Base-by-base conservation (phyloP, 2,797 vertebrate species). In the Emydoidea blandingii region DNA sequence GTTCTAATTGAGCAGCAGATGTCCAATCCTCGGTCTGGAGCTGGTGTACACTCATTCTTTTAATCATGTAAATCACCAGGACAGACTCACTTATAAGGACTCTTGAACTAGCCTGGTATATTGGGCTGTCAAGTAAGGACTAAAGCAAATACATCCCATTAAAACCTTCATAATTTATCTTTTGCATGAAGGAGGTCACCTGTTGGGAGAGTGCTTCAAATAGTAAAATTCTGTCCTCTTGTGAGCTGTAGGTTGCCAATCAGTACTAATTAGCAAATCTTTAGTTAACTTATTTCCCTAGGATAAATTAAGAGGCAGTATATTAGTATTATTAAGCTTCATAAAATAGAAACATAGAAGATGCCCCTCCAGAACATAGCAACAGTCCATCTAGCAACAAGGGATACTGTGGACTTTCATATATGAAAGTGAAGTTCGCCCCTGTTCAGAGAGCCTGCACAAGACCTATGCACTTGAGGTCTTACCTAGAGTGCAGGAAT, bases 181-280 rank as follows among this genome's bases (percentile, higher is more conserved):
- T 93, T 95, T 90, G 92, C 91, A 93, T 79, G 65, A 92, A 94
- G 97, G 94, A 94, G 92, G 95, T 94, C 95, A 98, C 96, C 96
- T 97, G 90, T 94, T 10, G 68, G 87, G 92, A 95, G 87, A 87
- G 88, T 89, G 93, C 78, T 89, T 91, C 31, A 87, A 95, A 94
- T 96, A 74, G 53, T 37, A 92, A 16, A 91, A 88, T 31, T 88
- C 93, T 87, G 82, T 25, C 89, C 78, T 89, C 87, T 95, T 74
- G 50, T 93, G 97, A 97, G 88, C 92, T 90, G 93, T 94, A 94
- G 97, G 95, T 82, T 86, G 94, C 95, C 97, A 97, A 98, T 97
- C 97, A 98, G 90, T 53, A 92, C 96, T 97, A 95, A 98, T 97
- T 96, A 92, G 95, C 95, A 96, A 80, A 85, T 37, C 96, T 89